Evolutionary conservation across 2,888 invertebrate genomes (phyloP).

Genomic region (Oxyteleia sp.): DNA sequence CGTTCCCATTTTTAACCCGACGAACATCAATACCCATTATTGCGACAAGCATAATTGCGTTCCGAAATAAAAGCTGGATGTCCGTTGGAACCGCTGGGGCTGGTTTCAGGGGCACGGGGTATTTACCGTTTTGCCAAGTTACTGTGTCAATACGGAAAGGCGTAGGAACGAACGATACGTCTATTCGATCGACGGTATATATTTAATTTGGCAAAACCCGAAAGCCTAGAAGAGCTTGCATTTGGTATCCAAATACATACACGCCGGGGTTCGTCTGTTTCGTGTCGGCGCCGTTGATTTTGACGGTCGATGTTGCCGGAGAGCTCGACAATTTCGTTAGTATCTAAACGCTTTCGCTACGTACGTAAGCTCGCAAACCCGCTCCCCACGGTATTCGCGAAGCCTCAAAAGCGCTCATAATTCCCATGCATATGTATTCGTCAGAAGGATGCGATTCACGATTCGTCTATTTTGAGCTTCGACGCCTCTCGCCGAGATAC

Average conservation of each 20-base stretch:
- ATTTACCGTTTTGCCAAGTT: slow-evolving; percentile 15
- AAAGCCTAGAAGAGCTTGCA: slow-evolving; percentile 41
- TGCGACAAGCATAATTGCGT: slow-evolving; percentile 21
- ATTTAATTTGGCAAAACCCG: slow-evolving; percentile 42
- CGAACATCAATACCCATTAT: slow-evolving; percentile 29
- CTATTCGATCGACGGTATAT: slow-evolving; percentile 30
- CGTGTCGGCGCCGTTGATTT: slow-evolving; percentile 37
- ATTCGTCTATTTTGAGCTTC: slow-evolving; percentile 48
- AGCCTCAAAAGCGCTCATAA: slow-evolving; percentile 59
- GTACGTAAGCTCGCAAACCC: slow-evolving; percentile 29
- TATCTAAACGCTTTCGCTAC: slow-evolving; percentile 28
- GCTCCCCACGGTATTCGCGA: slow-evolving; percentile 22
- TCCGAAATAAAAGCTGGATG: background rate
- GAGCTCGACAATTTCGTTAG: slow-evolving; percentile 57
- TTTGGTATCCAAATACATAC: slow-evolving; percentile 43
- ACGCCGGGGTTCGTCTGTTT: background rate
- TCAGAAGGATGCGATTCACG: slow-evolving; percentile 40
- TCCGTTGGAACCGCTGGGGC: background rate
- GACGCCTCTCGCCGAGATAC: slow-evolving; percentile 23
- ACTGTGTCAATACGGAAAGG: slow-evolving; percentile 20
- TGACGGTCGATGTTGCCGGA: slow-evolving; percentile 42
- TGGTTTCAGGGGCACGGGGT: background rate
- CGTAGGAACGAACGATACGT: slow-evolving; percentile 17
- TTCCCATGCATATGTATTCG: slow-evolving; percentile 62
- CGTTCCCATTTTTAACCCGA: slow-evolving; percentile 28